Percentiles rank a stretch among this genome's conserved stretches.
Conservation (phyloP, 2,797 vertebrate species). For the Hylomyscus alleni region DNA sequence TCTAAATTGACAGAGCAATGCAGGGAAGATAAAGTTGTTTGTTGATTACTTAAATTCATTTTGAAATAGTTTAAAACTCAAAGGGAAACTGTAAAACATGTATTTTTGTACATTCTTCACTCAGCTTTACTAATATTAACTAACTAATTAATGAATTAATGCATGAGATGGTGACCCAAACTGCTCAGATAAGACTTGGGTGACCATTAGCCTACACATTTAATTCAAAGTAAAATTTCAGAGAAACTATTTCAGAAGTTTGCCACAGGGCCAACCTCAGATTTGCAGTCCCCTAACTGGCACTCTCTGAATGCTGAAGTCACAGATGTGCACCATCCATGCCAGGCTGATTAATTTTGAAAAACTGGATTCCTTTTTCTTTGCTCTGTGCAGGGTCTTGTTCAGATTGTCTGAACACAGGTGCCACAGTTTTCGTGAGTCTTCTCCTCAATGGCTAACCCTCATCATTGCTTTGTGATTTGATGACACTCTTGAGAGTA, state of each 20-base stretch:
- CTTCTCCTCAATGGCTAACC: neutral
- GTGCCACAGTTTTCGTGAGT: neutral
- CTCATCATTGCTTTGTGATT: neutral
- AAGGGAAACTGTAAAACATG: neutral
- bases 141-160: neutral
- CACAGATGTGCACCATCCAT: too few relatives aligned
- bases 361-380: conserved; percentile 12
- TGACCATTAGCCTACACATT: neutral
- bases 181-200: neutral
- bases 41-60: conserved; percentile 22
- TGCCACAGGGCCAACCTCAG: too few relatives aligned
- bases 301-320: neutral
- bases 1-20: neutral
- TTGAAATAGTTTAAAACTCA: conserved; percentile 27
- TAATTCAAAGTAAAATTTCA: conserved; percentile 23
- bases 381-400: neutral
- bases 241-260: neutral
- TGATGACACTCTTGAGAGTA: neutral
- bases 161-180: neutral
- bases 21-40: neutral
- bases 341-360: neutral
- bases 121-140: conserved; percentile 20
- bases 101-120: neutral
- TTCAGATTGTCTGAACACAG: neutral
- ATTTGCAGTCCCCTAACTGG: neutral